A percentile compares a stretch with the other conserved stretches of the same genome.
phyloP scores from a whole-genome alignment of 2,888 invertebrate genomes.

The Drosophila acutilabella region DNA sequence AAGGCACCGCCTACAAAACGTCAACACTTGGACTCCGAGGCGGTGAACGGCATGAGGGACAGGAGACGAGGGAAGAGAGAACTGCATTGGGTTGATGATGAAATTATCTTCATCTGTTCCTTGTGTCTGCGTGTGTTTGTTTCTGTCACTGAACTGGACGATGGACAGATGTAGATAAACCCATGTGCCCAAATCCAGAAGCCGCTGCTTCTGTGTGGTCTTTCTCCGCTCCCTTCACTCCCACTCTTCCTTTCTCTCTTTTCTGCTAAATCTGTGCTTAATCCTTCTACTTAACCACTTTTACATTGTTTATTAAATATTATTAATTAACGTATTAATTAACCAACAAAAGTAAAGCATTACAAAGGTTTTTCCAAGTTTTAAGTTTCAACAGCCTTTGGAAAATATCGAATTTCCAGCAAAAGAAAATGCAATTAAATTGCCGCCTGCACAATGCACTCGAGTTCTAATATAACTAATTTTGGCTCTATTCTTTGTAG shows the following conservation, averaged over 20 bases:
- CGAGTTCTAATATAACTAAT: conserved; percentile 58
- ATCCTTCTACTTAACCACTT: conserved; percentile 8
- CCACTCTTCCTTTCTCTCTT: background rate
- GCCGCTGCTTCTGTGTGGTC: conserved; percentile 43
- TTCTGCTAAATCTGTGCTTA: background rate
- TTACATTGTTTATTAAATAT: conserved; percentile 73
- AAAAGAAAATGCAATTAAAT: conserved; percentile 72
- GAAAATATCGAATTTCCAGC: conserved; percentile 61
- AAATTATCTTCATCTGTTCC: conserved; percentile 73
- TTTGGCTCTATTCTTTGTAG: conserved; percentile 36
- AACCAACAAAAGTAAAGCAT: conserved; percentile 11
- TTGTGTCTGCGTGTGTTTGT: conserved; percentile 24
- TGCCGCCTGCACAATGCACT: conserved; percentile 56
- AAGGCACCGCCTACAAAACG: conserved; percentile 78
- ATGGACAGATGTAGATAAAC: conserved; percentile 60
- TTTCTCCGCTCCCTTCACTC: background rate
- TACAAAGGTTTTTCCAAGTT: conserved; percentile 36
- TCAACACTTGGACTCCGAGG: conserved; percentile 58
- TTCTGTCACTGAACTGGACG: conserved; percentile 47
- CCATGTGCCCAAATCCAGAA: conserved; percentile 52
- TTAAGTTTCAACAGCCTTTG: conserved; percentile 55
- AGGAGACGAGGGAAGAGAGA: conserved; percentile 6
- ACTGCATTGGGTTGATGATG: conserved; percentile 54
- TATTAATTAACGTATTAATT: conserved; percentile 68
- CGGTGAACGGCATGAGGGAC: too few species aligned